phyloP scores from a whole-genome alignment of 2,113 vertebrate species.

The Tyto alba region DNA sequence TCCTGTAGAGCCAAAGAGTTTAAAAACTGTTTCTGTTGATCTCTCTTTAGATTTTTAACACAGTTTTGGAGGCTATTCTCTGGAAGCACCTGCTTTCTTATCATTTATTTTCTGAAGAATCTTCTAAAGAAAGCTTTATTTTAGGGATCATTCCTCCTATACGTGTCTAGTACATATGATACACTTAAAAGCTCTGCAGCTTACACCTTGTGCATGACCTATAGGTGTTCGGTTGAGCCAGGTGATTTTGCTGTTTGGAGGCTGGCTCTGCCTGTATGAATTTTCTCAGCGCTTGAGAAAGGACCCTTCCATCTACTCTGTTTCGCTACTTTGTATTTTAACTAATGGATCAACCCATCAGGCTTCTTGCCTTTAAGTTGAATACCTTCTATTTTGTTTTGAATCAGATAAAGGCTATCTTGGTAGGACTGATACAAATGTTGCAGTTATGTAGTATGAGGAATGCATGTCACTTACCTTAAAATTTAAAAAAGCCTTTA shows the following conservation, averaged over 20 bases:
- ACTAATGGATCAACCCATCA: neutral
- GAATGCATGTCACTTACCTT: neutral
- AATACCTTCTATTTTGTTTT: neutral
- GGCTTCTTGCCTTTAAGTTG: neutral
- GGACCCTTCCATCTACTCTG: neutral
- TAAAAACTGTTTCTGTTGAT: neutral
- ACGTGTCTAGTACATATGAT: neutral
- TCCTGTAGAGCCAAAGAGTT: neutral
- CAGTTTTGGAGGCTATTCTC: neutral
- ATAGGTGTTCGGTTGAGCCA: neutral
- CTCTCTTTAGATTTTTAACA: neutral
- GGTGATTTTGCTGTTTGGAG: neutral
- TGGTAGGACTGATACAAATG: neutral
- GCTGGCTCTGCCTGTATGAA: neutral
- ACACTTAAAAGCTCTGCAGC: neutral
- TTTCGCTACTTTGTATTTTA: neutral
- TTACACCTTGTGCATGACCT: neutral
- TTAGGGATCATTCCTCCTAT: neutral
- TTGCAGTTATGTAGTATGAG: neutral
- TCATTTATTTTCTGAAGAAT: neutral
- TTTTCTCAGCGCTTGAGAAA: neutral
- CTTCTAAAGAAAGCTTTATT: neutral
- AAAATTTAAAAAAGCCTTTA: neutral
- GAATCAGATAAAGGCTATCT: neutral
- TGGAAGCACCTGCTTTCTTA: neutral